Evolutionary conservation across 2,113 vertebrate species (phyloP).

Genomic region (Colaptes auratus): DNA sequence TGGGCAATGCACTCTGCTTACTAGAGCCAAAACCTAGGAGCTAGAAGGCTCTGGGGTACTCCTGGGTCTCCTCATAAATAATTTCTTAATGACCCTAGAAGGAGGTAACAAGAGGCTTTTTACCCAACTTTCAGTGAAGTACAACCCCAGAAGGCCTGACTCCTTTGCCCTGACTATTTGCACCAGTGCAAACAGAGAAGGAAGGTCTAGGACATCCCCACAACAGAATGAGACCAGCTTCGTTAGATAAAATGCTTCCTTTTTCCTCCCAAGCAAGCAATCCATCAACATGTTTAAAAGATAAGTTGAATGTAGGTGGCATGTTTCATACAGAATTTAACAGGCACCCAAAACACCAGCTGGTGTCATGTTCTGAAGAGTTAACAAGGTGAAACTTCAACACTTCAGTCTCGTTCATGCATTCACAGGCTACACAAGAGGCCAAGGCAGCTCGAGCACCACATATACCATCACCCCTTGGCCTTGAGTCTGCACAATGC

Average conservation of each 20-base stretch:
- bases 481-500: neutral
- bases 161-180: neutral
- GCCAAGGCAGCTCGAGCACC: neutral
- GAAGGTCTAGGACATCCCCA: neutral
- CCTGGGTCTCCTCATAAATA: neutral
- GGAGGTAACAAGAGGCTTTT: neutral
- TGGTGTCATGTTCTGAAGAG: neutral
- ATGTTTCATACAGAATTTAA: constrained; percentile 40
- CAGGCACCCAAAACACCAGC: constrained; percentile 66
- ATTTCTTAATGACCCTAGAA: neutral
- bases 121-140: neutral
- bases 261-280: neutral
- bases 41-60: rapidly evolving
- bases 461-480: rapidly evolving
- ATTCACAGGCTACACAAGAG: neutral
- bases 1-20: neutral
- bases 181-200: neutral
- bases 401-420: neutral
- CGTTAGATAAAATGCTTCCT: neutral
- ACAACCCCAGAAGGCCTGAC: neutral
- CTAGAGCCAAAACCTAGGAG: neutral
- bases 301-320: constrained; percentile 73
- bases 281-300: constrained; percentile 49
- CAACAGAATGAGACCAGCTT: rapidly evolving
- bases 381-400: constrained; percentile 43